Base-by-base conservation (phyloP, 2,888 invertebrate genomes). In the Apodemia mormo region DNA sequence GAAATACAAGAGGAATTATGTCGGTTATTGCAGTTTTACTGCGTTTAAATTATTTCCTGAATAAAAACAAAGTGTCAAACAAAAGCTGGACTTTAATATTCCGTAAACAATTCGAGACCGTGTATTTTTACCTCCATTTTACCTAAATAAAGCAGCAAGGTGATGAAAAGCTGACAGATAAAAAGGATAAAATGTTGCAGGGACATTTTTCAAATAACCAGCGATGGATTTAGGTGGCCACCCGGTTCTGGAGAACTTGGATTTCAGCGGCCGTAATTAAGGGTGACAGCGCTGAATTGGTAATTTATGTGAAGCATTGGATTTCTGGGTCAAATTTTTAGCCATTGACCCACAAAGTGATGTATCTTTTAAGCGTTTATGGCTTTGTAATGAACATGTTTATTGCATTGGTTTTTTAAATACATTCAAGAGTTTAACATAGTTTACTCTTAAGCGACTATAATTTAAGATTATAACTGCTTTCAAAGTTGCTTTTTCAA, bases 181-280 rank as follows among this genome's bases (percentile, higher is more conserved):
- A 52, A 52, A 52, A 52, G 52, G n/a, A 52, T 52, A 14, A 52
- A 52, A 52, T 52, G n/a, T 52, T 52, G 45, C 45, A 2, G 52
- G n/a, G 52, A 52, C 52, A n/a, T 52, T n/a, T 52, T 52, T 14
- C 52, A 61, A 61, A 14, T 29, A 29, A 14, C 4, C 33, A 33
- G 33, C 7, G 61, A 61, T 61, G 61, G 30, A 61, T 61, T 61
- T 61, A 61, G 61, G 58, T 58, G 33, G 33, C 30, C 61, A 61
- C 58, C 29, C 29, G 58, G 1, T 14, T 49, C 49, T 33, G 61
- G 61, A 12, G 58, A 33, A n/a, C 52, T 61, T 61, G 61, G 61
- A 14, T 61, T 33, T 61, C 61, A 61, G 61, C 61, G 12, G 61
- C 61, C 61, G 61, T 61, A 61, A 61, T 61, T 61, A 61, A 33